Base-by-base conservation (phyloP, 2,888 invertebrate genomes). In the Arrhopalites spinosus region DNA sequence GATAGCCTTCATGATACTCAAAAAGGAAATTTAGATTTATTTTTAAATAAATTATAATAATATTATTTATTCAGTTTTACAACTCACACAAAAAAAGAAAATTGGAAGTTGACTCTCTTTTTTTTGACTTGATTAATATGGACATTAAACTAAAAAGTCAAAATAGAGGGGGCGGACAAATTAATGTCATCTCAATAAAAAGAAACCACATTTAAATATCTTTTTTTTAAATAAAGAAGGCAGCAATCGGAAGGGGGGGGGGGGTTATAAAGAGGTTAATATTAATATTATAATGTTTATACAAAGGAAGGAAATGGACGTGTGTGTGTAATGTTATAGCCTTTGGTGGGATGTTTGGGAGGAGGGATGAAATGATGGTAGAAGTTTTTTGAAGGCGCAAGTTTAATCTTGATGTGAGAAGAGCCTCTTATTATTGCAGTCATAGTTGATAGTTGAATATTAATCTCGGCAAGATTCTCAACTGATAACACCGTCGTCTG, bases 361-460 rank as follows among this genome's bases (percentile, higher is more conserved):
- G 20, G 74, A 29, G 27, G 74, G 43, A 36, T 30, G 45, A 75
- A 69, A 78, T 78, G 78, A 78, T 78, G 76, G 78, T 74, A 50
- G 67, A 78, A 78, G 76, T 78, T 36, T 36, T 36, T 78, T 68
- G 59, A 68, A 72, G 75, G 72, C 36, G 36, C 70, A 76, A 76
- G 74, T 78, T 78, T 74, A 53, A 78, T 78, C 78, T 74, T 73
- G 76, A 74, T 78, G 59, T 53, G 64, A 68, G 69, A 68, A 63
- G 73, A 76, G 74, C 68, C 69, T 74, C 36, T 36, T 36, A 36
- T 71, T 74, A 75, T 76, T 73, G 69, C 71, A 73, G 75, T 78
- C 78, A 73, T 73, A 78, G 78, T 76, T 76, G 75, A 73, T 73
- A 78, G 78, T 76, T 76, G 75, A 78, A 75, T 78, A 78, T 78